Evolutionary conservation across 2,113 vertebrate species (phyloP).

Genomic region (Nothoprocta perdicaria): DNA sequence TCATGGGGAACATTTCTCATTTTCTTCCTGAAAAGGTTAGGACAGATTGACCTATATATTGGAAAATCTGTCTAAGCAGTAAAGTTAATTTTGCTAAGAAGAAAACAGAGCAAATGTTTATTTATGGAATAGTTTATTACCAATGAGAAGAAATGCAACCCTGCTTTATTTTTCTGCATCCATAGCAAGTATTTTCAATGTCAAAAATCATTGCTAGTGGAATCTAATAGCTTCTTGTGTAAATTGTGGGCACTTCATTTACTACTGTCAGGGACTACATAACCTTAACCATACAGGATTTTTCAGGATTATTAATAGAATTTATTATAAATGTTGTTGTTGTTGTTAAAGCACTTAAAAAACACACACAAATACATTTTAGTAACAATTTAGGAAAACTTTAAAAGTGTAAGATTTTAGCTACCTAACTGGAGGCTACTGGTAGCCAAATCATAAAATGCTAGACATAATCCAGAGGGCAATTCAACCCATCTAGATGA

Average conservation of each 20-base stretch:
- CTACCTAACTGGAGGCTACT: not conserved
- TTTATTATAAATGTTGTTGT: not conserved
- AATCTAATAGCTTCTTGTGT: slow-evolving; percentile 39
- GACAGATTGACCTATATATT: slow-evolving; percentile 66
- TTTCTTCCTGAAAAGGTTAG: slow-evolving; percentile 71
- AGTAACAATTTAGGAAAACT: not conserved
- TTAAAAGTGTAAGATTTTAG: not conserved
- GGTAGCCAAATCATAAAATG: not conserved
- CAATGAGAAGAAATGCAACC: slow-evolving; percentile 27
- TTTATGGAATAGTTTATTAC: slow-evolving; percentile 71
- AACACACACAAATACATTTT: not conserved
- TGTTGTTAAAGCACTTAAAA: not conserved
- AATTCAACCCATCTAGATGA: not conserved
- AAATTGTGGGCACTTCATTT: slow-evolving; percentile 33
- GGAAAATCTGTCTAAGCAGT: slow-evolving; percentile 72
- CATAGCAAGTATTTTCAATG: slow-evolving; percentile 47
- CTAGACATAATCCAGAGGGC: not conserved
- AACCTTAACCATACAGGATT: not conserved
- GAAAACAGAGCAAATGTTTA: slow-evolving; percentile 69
- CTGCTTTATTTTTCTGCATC: slow-evolving; percentile 53
- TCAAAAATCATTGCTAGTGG: slow-evolving; percentile 50
- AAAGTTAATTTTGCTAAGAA: slow-evolving; percentile 70
- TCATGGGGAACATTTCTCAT: slow-evolving; percentile 62
- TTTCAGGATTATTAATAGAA: not conserved
- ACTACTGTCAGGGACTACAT: not conserved